Evolutionary conservation across 2,113 vertebrate species (phyloP).

Genomic region (Podilymbus podiceps): DNA sequence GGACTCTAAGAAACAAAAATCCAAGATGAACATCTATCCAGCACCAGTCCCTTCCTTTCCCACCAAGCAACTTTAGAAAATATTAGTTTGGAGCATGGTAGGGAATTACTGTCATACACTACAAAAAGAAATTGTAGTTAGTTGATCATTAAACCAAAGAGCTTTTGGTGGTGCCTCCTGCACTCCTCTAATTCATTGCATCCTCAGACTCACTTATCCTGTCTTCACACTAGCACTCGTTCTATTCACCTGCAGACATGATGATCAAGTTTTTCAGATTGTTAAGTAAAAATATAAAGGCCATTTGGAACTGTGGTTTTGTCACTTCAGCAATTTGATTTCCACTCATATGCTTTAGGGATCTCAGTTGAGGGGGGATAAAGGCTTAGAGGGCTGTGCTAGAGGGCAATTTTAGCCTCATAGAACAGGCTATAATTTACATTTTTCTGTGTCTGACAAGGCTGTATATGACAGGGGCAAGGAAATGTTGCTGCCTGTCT

Average conservation of each 20-base stretch:
- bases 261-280: neutral
- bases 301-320: neutral
- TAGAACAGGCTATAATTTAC: neutral
- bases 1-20: neutral
- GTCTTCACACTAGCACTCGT: neutral
- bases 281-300: neutral
- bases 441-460: neutral
- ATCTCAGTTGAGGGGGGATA: neutral
- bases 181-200: neutral
- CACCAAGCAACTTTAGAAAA: neutral
- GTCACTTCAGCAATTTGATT: neutral
- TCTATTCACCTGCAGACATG: neutral
- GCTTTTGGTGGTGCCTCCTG: neutral
- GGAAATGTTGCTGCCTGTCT: neutral
- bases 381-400: neutral
- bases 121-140: neutral
- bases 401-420: neutral
- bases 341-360: neutral
- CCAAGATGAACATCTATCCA: neutral
- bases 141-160: neutral
- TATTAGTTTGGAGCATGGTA: neutral
- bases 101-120: neutral
- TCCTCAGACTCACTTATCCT: neutral
- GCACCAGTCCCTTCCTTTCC: neutral
- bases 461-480: neutral